Conservation (phyloP, 2,797 vertebrate species). For the Argentina silus region DNA sequence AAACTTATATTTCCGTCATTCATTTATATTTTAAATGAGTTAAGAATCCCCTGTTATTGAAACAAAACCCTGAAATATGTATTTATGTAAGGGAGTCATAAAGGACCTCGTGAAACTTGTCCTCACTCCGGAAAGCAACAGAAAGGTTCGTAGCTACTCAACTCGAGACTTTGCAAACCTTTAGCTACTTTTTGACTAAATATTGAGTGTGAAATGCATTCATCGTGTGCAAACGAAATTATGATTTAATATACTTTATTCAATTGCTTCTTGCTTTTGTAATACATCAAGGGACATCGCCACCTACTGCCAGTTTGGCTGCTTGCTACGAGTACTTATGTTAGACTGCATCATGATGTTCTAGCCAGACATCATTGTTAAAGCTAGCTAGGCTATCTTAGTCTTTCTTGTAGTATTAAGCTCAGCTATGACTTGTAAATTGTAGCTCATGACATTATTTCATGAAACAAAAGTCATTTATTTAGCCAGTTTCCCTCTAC, state of each 20-base stretch:
- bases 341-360: no score
- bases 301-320: not conserved
- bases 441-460: no score
- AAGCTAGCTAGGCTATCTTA: not conserved
- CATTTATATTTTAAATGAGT: not conserved
- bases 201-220: no score
- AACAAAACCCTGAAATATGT: not conserved
- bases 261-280: no score
- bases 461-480: no score
- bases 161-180: not conserved
- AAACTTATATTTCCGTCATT: not conserved
- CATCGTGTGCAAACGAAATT: no score
- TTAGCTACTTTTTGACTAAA: no score
- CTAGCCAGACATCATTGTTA: no score
- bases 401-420: no score
- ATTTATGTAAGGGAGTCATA: not conserved
- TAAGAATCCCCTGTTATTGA: not conserved
- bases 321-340: not conserved
- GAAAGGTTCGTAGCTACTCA: not conserved
- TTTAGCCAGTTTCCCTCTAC: not conserved
- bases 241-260: no score
- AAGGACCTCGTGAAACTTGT: constrained; percentile 7
- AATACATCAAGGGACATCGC: not conserved
- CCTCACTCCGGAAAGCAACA: constrained; percentile 19
- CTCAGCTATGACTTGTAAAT: no score